phyloP scores from a whole-genome alignment of 2,113 vertebrate genomes.

The Malurus cyaneus region DNA sequence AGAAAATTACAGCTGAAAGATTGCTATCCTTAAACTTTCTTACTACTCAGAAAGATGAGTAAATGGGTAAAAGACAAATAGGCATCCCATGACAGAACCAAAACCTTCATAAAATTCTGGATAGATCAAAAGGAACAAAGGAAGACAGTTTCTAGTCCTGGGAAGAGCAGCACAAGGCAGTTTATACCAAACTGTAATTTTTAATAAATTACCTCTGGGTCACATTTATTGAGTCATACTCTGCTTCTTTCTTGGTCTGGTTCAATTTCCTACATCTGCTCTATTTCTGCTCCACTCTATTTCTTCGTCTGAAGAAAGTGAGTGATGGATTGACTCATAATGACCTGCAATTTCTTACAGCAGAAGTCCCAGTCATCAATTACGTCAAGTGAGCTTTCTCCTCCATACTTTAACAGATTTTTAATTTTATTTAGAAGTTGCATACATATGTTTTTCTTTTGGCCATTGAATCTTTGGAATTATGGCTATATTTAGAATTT shows the following conservation, averaged over 20 bases:
- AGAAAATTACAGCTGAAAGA: background rate
- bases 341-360: constrained; percentile 23
- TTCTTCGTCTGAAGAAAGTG: background rate
- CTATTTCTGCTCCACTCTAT: background rate
- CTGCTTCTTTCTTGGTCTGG: constrained; percentile 11
- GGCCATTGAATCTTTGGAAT: background rate
- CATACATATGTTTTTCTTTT: constrained; percentile 39
- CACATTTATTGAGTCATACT: constrained; percentile 11
- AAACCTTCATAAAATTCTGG: background rate
- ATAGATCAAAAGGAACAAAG: background rate
- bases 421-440: constrained; percentile 32
- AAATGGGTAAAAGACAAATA: background rate
- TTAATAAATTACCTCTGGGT: background rate
- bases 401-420: background rate
- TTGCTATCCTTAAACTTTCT: background rate
- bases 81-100: background rate
- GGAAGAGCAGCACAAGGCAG: background rate
- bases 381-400: constrained; percentile 40
- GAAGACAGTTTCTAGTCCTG: background rate
- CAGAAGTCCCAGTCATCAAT: background rate
- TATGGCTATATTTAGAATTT: background rate
- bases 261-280: constrained; percentile 1
- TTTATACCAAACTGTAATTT: background rate
- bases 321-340: background rate
- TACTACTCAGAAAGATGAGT: background rate